Conservation (phyloP, 1,140 invertebrate genomes). For the Phortica variegata region DNA sequence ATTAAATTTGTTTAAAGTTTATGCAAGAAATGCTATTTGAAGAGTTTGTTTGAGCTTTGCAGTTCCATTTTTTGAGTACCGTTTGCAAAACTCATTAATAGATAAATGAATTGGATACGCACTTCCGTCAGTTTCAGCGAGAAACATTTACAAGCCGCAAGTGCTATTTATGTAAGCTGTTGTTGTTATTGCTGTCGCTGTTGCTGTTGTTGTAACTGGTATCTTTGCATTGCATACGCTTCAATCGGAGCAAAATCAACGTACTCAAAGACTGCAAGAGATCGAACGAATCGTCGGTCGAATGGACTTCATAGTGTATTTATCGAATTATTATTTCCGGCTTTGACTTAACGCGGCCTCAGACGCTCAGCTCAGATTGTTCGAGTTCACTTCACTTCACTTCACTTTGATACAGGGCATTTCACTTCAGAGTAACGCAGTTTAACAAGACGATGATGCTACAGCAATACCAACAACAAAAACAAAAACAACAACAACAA, state of each 20-base stretch:
- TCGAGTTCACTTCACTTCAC: background rate
- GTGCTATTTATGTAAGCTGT: conserved; percentile 15
- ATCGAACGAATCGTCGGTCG: conserved; percentile 23
- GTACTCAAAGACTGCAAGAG: conserved; percentile 12
- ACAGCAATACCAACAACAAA: too few relatives aligned
- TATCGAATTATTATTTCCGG: conserved; percentile 56
- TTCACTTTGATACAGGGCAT: background rate
- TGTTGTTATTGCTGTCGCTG: background rate
- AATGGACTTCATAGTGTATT: conserved; percentile 38
- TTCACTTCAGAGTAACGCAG: conserved; percentile 2
- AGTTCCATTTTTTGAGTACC: background rate
- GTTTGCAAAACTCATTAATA: conserved; percentile 35
- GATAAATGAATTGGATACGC: conserved; percentile 40
- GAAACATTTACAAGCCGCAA: background rate
- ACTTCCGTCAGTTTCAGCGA: conserved; percentile 30
- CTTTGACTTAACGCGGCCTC: conserved; percentile 11
- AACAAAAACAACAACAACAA: too few relatives aligned
- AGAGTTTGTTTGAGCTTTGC: too few relatives aligned
- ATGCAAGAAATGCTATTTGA: too few relatives aligned
- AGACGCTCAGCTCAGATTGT: too few relatives aligned
- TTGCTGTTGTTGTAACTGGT: conserved; percentile 5
- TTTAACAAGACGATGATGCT: conserved; percentile 1
- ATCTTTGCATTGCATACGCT: conserved; percentile 7
- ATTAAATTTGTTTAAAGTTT: too few relatives aligned
- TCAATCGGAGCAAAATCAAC: conserved; percentile 32